Percentiles rank a stretch among this genome's conserved stretches.
These are phyloP conservation scores for Strongylocentrotus purpuratus DNA, from an alignment of 35 echinoderm and acorn worm genomes.

Conservation along the genomic window DNA sequence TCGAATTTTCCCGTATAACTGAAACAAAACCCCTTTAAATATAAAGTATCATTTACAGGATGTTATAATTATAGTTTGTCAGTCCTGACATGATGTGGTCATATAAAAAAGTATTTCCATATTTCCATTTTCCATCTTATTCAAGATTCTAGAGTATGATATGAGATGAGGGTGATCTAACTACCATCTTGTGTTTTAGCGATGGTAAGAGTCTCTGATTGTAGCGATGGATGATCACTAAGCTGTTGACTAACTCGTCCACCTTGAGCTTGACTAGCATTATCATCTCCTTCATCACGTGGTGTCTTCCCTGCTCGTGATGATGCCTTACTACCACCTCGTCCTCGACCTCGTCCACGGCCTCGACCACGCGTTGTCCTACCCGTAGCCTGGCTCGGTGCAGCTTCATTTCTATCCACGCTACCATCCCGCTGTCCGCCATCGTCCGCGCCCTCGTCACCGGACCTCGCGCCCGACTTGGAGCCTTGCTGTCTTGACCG, in stretches of 20 bases:
- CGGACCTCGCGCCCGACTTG: background rate
- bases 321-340: slow-evolving; percentile 19
- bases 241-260: slow-evolving; percentile 27
- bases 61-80: no score
- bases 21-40: no score
- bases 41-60: no score
- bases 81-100: background rate
- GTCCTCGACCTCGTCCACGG: slow-evolving; percentile 27
- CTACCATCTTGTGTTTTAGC: background rate
- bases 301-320: slow-evolving; percentile 35
- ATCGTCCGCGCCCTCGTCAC: background rate
- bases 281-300: background rate
- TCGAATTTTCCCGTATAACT: no score
- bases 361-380: slow-evolving; percentile 5
- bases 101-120: background rate
- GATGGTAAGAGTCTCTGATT: background rate
- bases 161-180: background rate
- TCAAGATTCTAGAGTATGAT: background rate
- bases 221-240: slow-evolving; percentile 17
- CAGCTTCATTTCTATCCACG: background rate
- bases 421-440: background rate
- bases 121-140: background rate
- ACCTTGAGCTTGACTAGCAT: background rate
- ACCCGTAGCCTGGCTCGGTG: background rate
- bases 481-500: background rate